Evolutionary conservation across 2,888 invertebrate species (phyloP), one percentile per base, ranked within the genome.

Genomic region (Ganaspis brasiliensis): DNA sequence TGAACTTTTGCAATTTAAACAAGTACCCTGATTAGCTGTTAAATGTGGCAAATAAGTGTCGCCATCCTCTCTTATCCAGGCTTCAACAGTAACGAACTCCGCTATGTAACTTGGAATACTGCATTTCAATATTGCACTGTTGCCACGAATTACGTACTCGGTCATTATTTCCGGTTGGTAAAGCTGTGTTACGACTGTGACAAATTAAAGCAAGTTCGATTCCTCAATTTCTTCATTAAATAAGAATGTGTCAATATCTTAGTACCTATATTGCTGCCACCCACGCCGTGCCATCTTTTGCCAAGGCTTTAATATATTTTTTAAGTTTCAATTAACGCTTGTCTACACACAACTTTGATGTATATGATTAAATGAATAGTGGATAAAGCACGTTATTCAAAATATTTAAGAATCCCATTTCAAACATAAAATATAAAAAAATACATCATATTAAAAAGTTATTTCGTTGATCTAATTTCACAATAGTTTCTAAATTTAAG

Each of bases 51-150:
- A 79, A 77, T 91, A 91, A 72, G 90, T 87, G 79, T 93, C 93
- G 85, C 94, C 94, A 86, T 93, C 92, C 84, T 95, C 95, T 88
- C 95, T 94, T 82, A 95, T 94, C 95, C 95, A 95, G 72, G 94
- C 94, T 84, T 95, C 94, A 75, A 95, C 95, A 67, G 92, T 93
- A 71, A 95, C 95, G 90, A 95, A 95, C 92, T 95, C 95, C 76
- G 95, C 94, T 74, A 95, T 95, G 91, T 95, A 95, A 82, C 95
- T 95, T 8, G 95, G 95, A 81, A 96, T 95, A 83, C 94, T 95
- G 92, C 95, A 96, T 89, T 95, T 95, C 77, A 95, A 90, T 72
- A 95, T 93, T 0, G 95, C 95, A 61, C 95, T 94, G 92, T 95
- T 96, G 79, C 95, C 95, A 75, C 94, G 93, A 84, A 96, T 95